phyloP scores from a whole-genome alignment of 2,888 invertebrate species.

The Ophion obscuratus region DNA sequence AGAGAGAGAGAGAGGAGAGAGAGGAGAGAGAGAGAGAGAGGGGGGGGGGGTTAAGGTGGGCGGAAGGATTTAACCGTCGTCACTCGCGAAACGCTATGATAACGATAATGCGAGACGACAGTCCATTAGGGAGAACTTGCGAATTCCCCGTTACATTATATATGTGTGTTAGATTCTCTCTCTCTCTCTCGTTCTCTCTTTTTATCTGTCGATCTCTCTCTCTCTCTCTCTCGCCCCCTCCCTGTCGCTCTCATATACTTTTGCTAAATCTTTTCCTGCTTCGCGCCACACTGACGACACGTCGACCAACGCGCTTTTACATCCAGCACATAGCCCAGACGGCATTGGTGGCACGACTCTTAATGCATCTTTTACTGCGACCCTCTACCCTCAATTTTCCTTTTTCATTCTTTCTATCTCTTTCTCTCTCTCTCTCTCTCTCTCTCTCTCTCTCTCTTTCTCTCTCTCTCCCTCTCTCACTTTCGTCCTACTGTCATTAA shows the following conservation, averaged over 20 bases:
- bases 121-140: slow-evolving; percentile 74
- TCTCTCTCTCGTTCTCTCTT: background rate
- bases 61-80: slow-evolving; percentile 75
- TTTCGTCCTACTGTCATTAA: slow-evolving; percentile 58
- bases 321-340: slow-evolving; percentile 34
- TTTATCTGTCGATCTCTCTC: background rate
- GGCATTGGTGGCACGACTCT: slow-evolving; percentile 53
- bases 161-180: slow-evolving; percentile 34
- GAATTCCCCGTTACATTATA: slow-evolving; percentile 60
- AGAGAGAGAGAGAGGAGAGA: no score
- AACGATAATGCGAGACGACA: slow-evolving; percentile 78
- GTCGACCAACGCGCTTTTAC: slow-evolving; percentile 33
- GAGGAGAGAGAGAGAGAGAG: slow-evolving; percentile 59
- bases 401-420: slow-evolving; percentile 10
- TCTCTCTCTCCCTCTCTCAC: slow-evolving; percentile 27
- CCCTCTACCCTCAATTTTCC: slow-evolving; percentile 23
- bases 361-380: slow-evolving; percentile 65
- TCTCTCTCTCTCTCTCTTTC: slow-evolving; percentile 17
- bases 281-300: slow-evolving; percentile 54
- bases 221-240: background rate
- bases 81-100: slow-evolving; percentile 75
- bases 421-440: slow-evolving; percentile 24
- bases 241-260: slow-evolving; percentile 12
- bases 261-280: slow-evolving; percentile 43
- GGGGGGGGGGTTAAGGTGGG: slow-evolving; percentile 1